Evolutionary conservation across 2,888 invertebrate species (phyloP).

Genomic region (Lasioglossum malachurum): DNA sequence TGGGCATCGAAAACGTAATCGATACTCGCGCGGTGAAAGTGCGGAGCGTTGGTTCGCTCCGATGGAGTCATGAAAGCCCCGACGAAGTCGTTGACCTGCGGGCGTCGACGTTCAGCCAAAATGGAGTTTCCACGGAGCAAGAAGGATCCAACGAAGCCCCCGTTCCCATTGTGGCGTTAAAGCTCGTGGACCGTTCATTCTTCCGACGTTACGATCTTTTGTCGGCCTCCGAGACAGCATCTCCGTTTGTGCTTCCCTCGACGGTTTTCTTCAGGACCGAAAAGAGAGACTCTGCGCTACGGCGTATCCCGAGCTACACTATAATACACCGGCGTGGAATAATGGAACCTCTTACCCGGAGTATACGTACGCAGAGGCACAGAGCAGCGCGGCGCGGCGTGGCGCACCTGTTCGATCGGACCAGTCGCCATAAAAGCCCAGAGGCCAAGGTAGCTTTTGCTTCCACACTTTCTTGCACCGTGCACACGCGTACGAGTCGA

Average conservation of each 20-base stretch:
- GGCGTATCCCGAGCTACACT: conserved; percentile 38
- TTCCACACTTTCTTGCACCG: conserved; percentile 71
- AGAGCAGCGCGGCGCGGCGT: conserved; percentile 4
- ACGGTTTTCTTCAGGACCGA: conserved; percentile 59
- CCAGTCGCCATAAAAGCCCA: conserved; percentile 77
- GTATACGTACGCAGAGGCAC: conserved; percentile 49
- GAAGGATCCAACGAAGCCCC: conserved; percentile 49
- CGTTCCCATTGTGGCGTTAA: conserved; percentile 59
- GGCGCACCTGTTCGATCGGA: conserved; percentile 80
- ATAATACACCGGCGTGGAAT: conserved; percentile 63
- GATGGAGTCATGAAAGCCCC: conserved; percentile 28
- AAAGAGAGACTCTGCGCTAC: conserved; percentile 51
- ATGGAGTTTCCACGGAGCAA: conserved; percentile 43
- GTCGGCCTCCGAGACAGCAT: conserved; percentile 52
- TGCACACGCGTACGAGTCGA: conserved; percentile 30
- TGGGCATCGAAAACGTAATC: conserved; percentile 24
- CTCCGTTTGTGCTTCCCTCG: conserved; percentile 23
- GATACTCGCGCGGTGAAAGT: conserved; percentile 32
- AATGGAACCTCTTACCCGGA: conserved; percentile 71
- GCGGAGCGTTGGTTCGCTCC: background rate
- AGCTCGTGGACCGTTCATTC: conserved; percentile 46
- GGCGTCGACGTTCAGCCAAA: conserved; percentile 2
- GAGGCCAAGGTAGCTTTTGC: conserved; percentile 74
- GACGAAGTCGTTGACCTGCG: conserved; percentile 47
- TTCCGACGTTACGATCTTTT: conserved; percentile 63